These are phyloP conservation scores for Archilochus colubris DNA, from an alignment of 2,113 vertebrate genomes.

Conservation along the genomic window DNA sequence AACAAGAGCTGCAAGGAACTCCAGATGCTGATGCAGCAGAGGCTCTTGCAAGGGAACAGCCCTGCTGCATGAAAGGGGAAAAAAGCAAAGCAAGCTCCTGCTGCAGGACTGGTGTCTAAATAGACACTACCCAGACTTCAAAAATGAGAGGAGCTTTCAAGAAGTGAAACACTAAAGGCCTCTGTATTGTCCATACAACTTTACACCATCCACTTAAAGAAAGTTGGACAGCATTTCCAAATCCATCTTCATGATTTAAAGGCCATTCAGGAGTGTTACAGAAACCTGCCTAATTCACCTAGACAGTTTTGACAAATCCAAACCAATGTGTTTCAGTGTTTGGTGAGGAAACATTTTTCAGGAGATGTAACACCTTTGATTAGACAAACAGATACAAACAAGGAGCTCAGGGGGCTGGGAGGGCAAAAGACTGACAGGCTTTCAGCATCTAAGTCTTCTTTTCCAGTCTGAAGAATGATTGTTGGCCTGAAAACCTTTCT, in stretches of 20 bases:
- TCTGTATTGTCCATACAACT: not conserved
- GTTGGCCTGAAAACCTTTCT: not conserved
- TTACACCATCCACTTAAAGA: conserved; percentile 32
- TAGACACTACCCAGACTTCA: not conserved
- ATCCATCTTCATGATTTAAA: conserved; percentile 48
- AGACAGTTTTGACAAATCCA: conserved; percentile 60
- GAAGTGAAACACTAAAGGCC: not conserved
- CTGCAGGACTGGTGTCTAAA: not conserved
- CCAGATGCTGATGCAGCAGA: not conserved
- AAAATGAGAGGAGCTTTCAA: conserved; percentile 1
- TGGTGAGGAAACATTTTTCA: conserved; percentile 41
- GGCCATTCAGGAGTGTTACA: not conserved
- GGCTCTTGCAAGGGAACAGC: not conserved
- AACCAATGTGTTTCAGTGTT: conserved; percentile 43
- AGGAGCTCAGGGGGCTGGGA: not conserved
- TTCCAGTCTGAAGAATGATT: conserved; percentile 26
- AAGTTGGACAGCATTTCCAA: not conserved
- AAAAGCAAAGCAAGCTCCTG: conserved; percentile 11
- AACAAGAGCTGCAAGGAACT: not conserved
- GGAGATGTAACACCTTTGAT: conserved; percentile 55
- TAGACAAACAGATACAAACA: conserved; percentile 56
- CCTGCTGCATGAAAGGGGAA: not conserved
- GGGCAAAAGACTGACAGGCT: conserved; percentile 3
- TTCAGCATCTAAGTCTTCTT: not conserved
- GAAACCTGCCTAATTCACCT: conserved; percentile 27